phyloP scores from a whole-genome alignment of 2,113 vertebrate species.

The Meriones unguiculatus region DNA sequence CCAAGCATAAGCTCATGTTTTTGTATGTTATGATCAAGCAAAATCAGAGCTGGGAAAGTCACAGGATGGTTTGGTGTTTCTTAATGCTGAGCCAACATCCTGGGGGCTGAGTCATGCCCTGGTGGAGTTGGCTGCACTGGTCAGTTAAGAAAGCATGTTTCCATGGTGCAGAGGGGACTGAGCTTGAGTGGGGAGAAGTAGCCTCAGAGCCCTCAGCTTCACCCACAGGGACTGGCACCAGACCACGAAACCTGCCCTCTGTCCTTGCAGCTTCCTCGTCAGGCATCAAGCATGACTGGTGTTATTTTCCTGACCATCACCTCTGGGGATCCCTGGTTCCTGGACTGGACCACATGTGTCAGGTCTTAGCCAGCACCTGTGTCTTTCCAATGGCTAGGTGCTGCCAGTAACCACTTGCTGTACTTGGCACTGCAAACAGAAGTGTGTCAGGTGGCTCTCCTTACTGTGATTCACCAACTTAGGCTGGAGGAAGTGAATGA shows the following conservation, averaged over 20 bases:
- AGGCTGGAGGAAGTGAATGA: neutral
- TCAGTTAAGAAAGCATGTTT: neutral
- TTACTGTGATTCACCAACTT: neutral
- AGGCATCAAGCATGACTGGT: neutral
- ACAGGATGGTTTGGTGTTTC: slow-evolving; percentile 48
- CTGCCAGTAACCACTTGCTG: neutral
- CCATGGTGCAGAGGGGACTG: neutral
- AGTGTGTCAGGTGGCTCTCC: neutral
- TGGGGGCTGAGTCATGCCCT: slow-evolving; percentile 21
- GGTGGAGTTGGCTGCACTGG: neutral
- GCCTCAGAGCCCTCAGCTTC: neutral
- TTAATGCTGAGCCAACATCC: slow-evolving; percentile 1
- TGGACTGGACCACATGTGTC: neutral
- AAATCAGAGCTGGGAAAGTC: slow-evolving; percentile 55
- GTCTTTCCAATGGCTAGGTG: neutral
- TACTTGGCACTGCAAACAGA: neutral
- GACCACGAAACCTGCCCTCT: neutral
- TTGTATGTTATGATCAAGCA: slow-evolving; percentile 18
- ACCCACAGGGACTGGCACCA: no score
- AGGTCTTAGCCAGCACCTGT: neutral
- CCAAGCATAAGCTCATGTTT: neutral
- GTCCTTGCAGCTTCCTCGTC: neutral
- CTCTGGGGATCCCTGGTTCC: neutral
- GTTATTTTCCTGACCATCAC: neutral
- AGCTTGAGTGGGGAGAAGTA: neutral